Base-by-base conservation (phyloP, 2,113 vertebrate species). In the Apeltes quadracus region DNA sequence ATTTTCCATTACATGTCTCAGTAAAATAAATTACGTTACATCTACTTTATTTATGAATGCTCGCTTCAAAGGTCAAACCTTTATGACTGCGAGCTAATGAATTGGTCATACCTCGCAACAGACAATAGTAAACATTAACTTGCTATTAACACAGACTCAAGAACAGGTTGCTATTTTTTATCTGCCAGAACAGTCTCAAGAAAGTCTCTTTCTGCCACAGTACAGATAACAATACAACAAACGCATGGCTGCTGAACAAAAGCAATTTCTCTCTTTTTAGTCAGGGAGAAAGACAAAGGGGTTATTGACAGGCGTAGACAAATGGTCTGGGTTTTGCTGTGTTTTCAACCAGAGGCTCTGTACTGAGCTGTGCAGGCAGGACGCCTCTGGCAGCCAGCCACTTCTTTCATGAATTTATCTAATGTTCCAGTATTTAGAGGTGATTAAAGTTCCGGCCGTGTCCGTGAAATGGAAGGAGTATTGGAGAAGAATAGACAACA, bases 251-350 rank as follows among this genome's bases (percentile, higher is more conserved):
- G 61, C 58, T 11, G 70, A 82, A 81, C 67, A 86, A 87, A 86
- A 78, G 84, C 54, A 73, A 72, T 79, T 48, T n/a, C 51, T 81
- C 66, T 79, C 55, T 75, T 68, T 85, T 68, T 73, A 76, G 86
- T 67, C 83, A 34, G 61, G 3, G 11, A 34, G 22, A 20, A 73
- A 70, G 64, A 87, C 81, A 89, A 88, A 89, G 75, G 82, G 76
- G 70, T 82, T 85, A 87, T 78, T 88, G 86, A 88, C 84, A 85
- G 79, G 67, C 79, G 16, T 5, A 70, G 56, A 82, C 57, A 72
- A 61, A 23, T 12, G 23, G 53, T 53, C 18, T 15, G 23, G 34
- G 11, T 74, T 66, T 67, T 11, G 32, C 64, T 61, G 41, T 51
- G 39, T 81, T 84, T 84, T 50, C 34, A 75, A 75, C 39, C 57